phyloP scores from a whole-genome alignment of 2,888 invertebrate genomes.

The Oscheius sp. region DNA sequence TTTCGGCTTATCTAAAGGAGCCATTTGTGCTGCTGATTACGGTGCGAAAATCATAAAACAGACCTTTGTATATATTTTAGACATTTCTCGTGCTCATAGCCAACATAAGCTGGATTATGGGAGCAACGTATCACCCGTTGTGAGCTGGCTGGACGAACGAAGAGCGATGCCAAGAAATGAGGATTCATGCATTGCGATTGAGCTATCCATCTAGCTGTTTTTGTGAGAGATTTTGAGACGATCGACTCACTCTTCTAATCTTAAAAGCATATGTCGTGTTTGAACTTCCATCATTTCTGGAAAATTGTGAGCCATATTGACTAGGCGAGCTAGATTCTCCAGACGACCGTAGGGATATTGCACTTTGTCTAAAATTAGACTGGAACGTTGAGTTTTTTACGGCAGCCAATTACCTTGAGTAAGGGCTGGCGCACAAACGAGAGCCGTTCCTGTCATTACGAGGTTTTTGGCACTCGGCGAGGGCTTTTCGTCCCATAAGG shows the following conservation, averaged over 20 bases:
- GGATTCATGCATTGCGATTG: constrained; percentile 45
- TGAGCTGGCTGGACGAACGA: constrained; percentile 44
- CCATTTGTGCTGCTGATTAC: too few species aligned
- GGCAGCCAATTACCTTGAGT: constrained; percentile 28
- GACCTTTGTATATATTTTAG: constrained; percentile 22
- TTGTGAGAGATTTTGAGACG: not conserved
- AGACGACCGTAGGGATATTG: constrained; percentile 42
- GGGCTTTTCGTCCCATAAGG: constrained; percentile 28
- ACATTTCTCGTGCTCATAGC: constrained; percentile 26
- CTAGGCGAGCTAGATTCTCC: constrained; percentile 40
- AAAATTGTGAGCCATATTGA: constrained; percentile 40
- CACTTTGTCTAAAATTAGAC: constrained; percentile 29
- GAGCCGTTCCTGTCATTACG: constrained; percentile 35
- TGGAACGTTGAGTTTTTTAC: too few species aligned
- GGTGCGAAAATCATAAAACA: too few species aligned
- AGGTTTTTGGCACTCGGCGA: not conserved
- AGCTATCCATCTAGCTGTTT: constrained; percentile 48
- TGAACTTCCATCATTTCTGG: constrained; percentile 52
- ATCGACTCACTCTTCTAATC: constrained; percentile 52
- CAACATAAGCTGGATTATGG: constrained; percentile 62
- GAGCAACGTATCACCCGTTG: constrained; percentile 51
- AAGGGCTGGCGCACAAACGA: constrained; percentile 45
- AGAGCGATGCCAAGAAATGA: constrained; percentile 52
- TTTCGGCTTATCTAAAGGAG: not conserved
- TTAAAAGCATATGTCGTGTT: constrained; percentile 54